A percentile compares a stretch with the other conserved stretches of the same genome.
Evolutionary conservation across 2,113 vertebrate genomes (phyloP).

Genomic region (Hemicordylus capensis): DNA sequence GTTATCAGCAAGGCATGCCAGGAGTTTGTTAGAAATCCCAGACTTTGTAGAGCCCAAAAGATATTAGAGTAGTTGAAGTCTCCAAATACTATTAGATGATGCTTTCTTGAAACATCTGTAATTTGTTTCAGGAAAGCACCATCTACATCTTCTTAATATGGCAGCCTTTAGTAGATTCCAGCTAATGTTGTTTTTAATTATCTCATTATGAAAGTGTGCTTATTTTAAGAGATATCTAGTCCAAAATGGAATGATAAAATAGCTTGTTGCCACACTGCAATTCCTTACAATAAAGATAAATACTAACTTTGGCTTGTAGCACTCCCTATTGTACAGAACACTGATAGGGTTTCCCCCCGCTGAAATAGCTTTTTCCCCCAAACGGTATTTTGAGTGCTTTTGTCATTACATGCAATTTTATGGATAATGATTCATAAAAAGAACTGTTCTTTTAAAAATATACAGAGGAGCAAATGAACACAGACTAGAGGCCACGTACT

Average conservation of each 20-base stretch:
- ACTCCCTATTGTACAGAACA: constrained; percentile 34
- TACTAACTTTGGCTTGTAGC: constrained; percentile 5
- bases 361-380: constrained; percentile 28
- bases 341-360: constrained; percentile 45
- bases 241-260: constrained; percentile 35
- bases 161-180: too few species aligned
- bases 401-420: constrained; percentile 61
- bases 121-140: too few species aligned
- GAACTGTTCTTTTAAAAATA: constrained; percentile 38
- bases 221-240: constrained; percentile 68
- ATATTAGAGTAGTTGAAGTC: too few species aligned
- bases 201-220: constrained; percentile 22
- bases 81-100: too few species aligned
- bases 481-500: constrained; percentile 32
- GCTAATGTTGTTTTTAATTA: too few species aligned
- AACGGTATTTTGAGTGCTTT: constrained; percentile 53
- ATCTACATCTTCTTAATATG: too few species aligned
- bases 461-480: neutral
- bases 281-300: constrained; percentile 43
- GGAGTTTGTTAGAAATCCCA: too few species aligned
- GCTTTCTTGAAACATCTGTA: too few species aligned
- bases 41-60: too few species aligned
- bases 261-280: neutral
- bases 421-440: constrained; percentile 50
- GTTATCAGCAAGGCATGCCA: too few species aligned